Base-by-base conservation (phyloP, 1,140 invertebrate genomes). In the Oscheius sp. region DNA sequence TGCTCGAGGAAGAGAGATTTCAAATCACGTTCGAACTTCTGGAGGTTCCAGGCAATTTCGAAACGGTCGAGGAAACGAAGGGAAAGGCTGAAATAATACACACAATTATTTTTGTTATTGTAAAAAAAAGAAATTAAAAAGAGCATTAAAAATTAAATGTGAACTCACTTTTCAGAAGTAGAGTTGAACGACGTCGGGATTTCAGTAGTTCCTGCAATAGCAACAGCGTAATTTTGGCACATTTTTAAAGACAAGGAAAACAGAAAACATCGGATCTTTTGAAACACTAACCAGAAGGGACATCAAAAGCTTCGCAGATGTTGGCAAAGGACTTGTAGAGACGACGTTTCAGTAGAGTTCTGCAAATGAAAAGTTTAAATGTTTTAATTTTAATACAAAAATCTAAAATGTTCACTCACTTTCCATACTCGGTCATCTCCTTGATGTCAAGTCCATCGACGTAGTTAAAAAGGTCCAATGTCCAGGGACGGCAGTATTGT, bases 1-100 rank as follows among this genome's bases (percentile, higher is more conserved):
- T 71, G 35, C 59, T 71, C 69, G n/a, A 71, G 26, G 20, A 71
- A 71, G 3, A 71, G 42, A 2, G 69, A 71, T n/a, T 71, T 63
- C 3, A 71, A 18, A 28, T 71, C 69, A 32, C 69, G 10, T n/a
- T 71, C 69, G 38, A 71, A 71, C 58, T 58, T 38, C 38, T 61
- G 52, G 3, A 32, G 20, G 34, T 71, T 71, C 69, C 69, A 71
- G n/a, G 58, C 35, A 26, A 61, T 35, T 15, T 71, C 69, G 45
- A 71, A 71, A 34, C 58, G 36, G 23, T 71, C 69, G 1, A 71
- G 15, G 58, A 61, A 71, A 35, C 69, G 34, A 34, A 71, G 45
- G n/a, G 46, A 29, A 18, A 34, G 10, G 35, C 68, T 59, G 20
- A 59, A 59, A 59, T 15, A 0, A 15, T 10, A 15, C 10, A 59